Percentiles rank a stretch among this genome's conserved stretches.
phyloP scores from a whole-genome alignment of 1,140 invertebrate species.

The Drosophila nigromelanica region DNA sequence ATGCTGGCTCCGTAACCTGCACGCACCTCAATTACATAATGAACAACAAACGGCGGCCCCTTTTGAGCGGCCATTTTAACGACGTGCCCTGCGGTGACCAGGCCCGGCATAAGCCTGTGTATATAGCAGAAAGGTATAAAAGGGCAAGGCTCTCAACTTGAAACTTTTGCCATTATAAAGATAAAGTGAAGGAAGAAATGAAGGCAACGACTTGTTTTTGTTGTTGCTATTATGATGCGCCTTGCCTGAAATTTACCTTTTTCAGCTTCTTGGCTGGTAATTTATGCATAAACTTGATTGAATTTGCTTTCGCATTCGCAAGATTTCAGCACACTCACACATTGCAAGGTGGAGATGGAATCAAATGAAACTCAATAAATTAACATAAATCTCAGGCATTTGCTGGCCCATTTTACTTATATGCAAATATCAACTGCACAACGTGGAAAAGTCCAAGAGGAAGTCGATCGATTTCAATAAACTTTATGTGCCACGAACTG shows the following conservation, averaged over 20 bases:
- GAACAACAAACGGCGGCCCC: constrained; percentile 53
- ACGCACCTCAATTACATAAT: constrained; percentile 74
- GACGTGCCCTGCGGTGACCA: constrained; percentile 46
- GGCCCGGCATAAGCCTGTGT: constrained; percentile 25
- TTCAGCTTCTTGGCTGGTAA: constrained; percentile 44
- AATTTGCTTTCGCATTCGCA: constrained; percentile 57
- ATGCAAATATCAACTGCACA: constrained; percentile 63
- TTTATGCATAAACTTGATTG: constrained; percentile 75
- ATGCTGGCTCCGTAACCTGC: constrained; percentile 37
- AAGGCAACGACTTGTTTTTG: constrained; percentile 25
- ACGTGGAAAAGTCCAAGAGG: constrained; percentile 16
- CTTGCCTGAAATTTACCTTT: constrained; percentile 30
- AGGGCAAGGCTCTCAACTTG: constrained; percentile 34
- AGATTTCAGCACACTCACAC: constrained; percentile 38
- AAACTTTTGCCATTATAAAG: constrained; percentile 78
- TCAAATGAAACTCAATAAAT: constrained; percentile 79
- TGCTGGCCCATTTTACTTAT: constrained; percentile 38
- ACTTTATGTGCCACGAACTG: constrained; percentile 64
- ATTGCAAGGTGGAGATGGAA: constrained; percentile 33
- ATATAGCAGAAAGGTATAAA: constrained; percentile 35
- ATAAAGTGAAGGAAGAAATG: constrained; percentile 58
- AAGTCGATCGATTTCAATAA: constrained; percentile 73
- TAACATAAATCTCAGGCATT: constrained; percentile 73
- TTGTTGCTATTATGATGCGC: constrained; percentile 20
- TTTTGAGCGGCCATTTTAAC: constrained; percentile 56